Percentiles rank a stretch among this genome's conserved stretches.
These are phyloP conservation scores for Pogonus chalceus DNA, from an alignment of 1,140 invertebrate genomes.

Conservation along the genomic window DNA sequence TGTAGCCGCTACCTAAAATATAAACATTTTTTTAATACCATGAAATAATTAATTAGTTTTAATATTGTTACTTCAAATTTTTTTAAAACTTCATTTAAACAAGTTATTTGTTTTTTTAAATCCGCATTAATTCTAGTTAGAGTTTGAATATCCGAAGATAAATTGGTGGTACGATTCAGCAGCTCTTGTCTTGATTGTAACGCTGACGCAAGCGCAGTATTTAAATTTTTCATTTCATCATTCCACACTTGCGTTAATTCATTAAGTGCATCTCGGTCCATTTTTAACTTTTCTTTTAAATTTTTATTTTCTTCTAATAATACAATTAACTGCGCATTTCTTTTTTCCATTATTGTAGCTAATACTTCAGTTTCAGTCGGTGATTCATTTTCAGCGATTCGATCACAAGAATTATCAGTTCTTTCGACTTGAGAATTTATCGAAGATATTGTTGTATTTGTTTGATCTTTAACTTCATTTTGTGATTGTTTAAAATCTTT, in stretches of 20 bases:
- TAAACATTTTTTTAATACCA: too few species aligned
- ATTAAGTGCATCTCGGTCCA: background rate
- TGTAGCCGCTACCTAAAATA: too few species aligned
- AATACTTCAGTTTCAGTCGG: background rate
- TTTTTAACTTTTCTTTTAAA: background rate
- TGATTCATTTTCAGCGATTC: background rate
- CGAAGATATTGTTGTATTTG: background rate
- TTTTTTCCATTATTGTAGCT: background rate
- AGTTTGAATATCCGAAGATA: too few species aligned
- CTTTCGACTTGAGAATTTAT: too few species aligned
- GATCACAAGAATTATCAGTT: too few species aligned
- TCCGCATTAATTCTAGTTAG: too few species aligned
- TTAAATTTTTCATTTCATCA: background rate
- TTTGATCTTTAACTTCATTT: background rate
- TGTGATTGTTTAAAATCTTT: background rate
- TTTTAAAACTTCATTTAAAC: too few species aligned
- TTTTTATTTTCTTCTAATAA: constrained; percentile 1
- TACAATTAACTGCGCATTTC: background rate
- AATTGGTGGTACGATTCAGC: too few species aligned
- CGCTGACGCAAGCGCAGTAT: background rate
- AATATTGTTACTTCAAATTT: too few species aligned
- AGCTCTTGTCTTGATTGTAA: too few species aligned
- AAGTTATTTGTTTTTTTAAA: too few species aligned
- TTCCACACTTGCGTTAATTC: background rate
- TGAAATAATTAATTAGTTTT: too few species aligned